Conservation (phyloP, 1,140 invertebrate genomes). For the Lordiphosa collinella region DNA sequence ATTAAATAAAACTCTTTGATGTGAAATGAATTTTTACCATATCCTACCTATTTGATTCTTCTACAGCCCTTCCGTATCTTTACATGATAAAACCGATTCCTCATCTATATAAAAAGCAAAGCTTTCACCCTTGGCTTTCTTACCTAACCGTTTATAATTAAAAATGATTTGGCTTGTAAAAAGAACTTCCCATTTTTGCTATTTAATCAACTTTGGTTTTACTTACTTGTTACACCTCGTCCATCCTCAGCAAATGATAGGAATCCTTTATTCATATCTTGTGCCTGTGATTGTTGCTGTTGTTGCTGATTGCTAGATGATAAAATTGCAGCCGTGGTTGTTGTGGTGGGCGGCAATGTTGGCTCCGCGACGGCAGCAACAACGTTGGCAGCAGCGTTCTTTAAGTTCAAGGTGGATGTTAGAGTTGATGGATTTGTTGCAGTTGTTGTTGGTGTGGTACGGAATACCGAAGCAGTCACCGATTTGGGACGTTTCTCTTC, state of each 20-base stretch:
- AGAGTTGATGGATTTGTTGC: conserved; percentile 10
- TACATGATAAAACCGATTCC: no score
- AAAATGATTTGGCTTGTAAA: no score
- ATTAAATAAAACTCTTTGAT: no score
- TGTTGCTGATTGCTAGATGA: conserved; percentile 47
- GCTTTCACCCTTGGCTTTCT: no score
- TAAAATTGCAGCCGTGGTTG: conserved; percentile 58
- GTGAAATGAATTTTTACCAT: no score
- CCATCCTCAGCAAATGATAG: conserved; percentile 92
- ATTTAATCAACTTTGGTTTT: conserved; percentile 1
- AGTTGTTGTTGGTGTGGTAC: conserved; percentile 32
- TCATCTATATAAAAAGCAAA: no score
- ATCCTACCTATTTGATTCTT: no score
- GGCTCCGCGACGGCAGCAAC: conserved; percentile 15
- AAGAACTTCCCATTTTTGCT: background rate
- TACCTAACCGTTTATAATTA: no score
- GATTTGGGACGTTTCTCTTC: conserved; percentile 77
- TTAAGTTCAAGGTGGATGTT: conserved; percentile 33
- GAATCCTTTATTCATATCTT: conserved; percentile 96
- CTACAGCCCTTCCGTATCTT: no score
- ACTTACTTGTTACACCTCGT: conserved; percentile 91
- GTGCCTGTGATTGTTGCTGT: conserved; percentile 84
- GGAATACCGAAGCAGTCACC: conserved; percentile 75
- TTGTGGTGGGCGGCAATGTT: conserved; percentile 58
- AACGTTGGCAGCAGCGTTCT: conserved; percentile 21